Percentiles rank a stretch among this genome's conserved stretches.
Evolutionary conservation across 1,140 invertebrate species (phyloP).

Genomic region (Drosophila tropicalis): DNA sequence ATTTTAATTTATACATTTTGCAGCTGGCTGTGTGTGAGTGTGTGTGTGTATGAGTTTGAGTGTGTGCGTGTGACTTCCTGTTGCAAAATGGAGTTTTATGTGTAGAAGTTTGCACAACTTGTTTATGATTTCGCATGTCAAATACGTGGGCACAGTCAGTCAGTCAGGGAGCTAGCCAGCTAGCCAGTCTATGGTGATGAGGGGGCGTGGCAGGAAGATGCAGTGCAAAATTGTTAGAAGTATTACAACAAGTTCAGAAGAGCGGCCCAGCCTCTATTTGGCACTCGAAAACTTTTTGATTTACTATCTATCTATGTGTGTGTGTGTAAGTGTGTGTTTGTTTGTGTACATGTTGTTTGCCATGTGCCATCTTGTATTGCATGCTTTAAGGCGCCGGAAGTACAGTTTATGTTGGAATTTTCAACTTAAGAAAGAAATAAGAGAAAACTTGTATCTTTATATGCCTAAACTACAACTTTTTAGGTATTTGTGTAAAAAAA

Average conservation of each 20-base stretch:
- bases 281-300: constrained; percentile 74
- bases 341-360: constrained; percentile 18
- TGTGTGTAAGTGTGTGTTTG: constrained; percentile 16
- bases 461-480: background rate
- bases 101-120: constrained; percentile 71
- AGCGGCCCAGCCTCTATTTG: constrained; percentile 53
- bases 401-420: constrained; percentile 57
- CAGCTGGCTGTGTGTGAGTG: constrained; percentile 27
- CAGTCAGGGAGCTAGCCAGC: background rate
- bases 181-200: background rate
- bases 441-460: constrained; percentile 1
- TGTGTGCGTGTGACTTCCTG: constrained; percentile 60
- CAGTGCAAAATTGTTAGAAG: constrained; percentile 41
- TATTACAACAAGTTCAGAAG: constrained; percentile 61
- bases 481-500: background rate
- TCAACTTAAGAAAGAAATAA: constrained; percentile 26
- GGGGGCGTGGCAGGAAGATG: constrained; percentile 44
- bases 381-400: constrained; percentile 58
- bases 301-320: constrained; percentile 53
- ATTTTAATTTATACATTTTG: constrained; percentile 77
- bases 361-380: constrained; percentile 35
- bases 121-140: constrained; percentile 79
- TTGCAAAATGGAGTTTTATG: constrained; percentile 67
- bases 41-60: constrained; percentile 17
- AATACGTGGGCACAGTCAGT: constrained; percentile 57